Evolutionary conservation across 2,888 invertebrate genomes (phyloP).

Genomic region (Syritta pipiens): DNA sequence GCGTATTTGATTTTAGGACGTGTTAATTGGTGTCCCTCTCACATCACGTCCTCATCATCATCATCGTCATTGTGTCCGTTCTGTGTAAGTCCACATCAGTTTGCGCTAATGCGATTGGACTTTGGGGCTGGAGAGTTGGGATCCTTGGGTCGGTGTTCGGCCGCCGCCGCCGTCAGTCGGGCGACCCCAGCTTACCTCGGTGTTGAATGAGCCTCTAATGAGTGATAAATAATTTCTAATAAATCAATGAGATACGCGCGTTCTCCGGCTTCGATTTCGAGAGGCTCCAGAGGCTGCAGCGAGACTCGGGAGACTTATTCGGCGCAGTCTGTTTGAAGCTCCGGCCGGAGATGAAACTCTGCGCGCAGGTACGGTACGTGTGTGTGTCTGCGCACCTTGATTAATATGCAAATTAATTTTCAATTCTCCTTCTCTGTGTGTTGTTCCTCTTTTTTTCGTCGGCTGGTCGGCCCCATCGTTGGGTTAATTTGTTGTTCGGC

Average conservation of each 20-base stretch:
- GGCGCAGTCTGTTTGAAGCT: conserved; percentile 55
- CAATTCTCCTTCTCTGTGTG: conserved; percentile 55
- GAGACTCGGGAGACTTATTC: no score
- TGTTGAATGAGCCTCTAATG: conserved; percentile 70
- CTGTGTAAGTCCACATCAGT: conserved; percentile 69
- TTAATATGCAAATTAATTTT: conserved; percentile 72
- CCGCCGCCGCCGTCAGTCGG: conserved; percentile 17
- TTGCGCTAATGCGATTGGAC: conserved; percentile 64
- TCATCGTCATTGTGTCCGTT: conserved; percentile 43
- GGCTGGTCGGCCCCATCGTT: no score
- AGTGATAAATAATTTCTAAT: conserved; percentile 71
- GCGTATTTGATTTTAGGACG: conserved; percentile 69
- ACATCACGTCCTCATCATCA: conserved; percentile 63
- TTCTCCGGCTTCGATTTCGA: conserved; percentile 45
- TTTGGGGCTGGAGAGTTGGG: conserved; percentile 34
- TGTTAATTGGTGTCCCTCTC: conserved; percentile 69
- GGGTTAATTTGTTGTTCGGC: conserved; percentile 66
- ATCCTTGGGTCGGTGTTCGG: not conserved
- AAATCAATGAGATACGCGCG: conserved; percentile 70
- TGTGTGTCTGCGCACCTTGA: conserved; percentile 58
- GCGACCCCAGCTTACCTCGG: conserved; percentile 50
- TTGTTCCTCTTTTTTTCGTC: not conserved
- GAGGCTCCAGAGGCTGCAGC: no score
- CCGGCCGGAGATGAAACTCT: conserved; percentile 3
- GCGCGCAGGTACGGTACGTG: conserved; percentile 40